Evolutionary conservation across 1,140 invertebrate species (phyloP).

Genomic region (Latrodectus geometricus): DNA sequence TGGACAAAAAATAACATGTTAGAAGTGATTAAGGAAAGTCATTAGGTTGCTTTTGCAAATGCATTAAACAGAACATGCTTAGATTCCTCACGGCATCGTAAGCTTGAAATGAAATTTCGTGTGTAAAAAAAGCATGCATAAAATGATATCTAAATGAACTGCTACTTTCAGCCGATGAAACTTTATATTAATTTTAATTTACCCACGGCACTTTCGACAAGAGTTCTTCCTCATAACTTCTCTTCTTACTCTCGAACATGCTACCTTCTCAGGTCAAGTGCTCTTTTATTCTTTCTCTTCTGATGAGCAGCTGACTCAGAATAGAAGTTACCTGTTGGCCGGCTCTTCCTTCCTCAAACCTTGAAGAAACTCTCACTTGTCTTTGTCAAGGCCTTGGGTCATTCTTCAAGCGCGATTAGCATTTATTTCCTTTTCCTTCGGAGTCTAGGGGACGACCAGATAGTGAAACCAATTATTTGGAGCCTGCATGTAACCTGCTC

Average conservation of each 20-base stretch:
- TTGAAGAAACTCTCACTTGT: slow-evolving; percentile 51
- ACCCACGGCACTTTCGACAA: not conserved
- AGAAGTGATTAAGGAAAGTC: no score
- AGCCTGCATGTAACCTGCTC: not conserved
- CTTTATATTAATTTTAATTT: not conserved
- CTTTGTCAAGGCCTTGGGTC: slow-evolving; percentile 48
- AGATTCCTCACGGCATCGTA: no score
- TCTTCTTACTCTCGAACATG: not conserved
- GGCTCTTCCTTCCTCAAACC: slow-evolving; percentile 20
- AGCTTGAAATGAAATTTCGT: no score
- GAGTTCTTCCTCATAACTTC: slow-evolving; percentile 32
- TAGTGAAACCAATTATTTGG: slow-evolving; percentile 36
- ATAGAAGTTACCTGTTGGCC: slow-evolving; percentile 33
- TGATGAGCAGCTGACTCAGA: slow-evolving; percentile 35
- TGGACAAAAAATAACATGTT: no score
- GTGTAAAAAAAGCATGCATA: no score
- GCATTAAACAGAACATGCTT: no score
- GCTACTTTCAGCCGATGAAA: no score
- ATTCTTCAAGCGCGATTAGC: slow-evolving; percentile 45
- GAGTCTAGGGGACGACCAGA: slow-evolving; percentile 14
- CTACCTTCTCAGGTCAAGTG: slow-evolving; percentile 13
- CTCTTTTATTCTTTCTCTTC: not conserved
- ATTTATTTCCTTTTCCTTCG: slow-evolving; percentile 45
- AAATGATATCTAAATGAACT: no score
- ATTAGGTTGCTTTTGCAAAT: no score